Evolutionary conservation across 2,113 vertebrate species (phyloP).

Genomic region (Anarhynchus alexandrinus): DNA sequence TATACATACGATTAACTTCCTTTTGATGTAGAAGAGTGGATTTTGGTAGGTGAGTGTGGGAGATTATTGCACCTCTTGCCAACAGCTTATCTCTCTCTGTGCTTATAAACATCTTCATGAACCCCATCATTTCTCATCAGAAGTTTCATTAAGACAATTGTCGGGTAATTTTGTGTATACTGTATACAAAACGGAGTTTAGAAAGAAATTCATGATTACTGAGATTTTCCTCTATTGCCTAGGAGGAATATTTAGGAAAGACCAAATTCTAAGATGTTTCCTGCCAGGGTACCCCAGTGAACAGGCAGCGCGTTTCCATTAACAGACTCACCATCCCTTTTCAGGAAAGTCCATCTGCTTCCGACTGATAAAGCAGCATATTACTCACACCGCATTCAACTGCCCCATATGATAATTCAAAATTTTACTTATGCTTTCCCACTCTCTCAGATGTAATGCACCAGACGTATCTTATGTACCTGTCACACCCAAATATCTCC

Average conservation of each 20-base stretch:
- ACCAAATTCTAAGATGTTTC: neutral
- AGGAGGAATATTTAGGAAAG: neutral
- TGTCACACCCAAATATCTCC: neutral
- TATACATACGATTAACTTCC: neutral
- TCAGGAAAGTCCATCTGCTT: neutral
- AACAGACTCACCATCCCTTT: neutral
- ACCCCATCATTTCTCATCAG: neutral
- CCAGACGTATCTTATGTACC: neutral
- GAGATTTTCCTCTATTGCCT: neutral
- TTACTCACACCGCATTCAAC: neutral
- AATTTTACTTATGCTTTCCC: neutral
- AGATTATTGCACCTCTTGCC: neutral
- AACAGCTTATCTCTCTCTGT: neutral
- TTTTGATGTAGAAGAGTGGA: neutral
- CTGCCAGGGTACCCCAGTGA: neutral
- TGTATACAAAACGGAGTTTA: neutral
- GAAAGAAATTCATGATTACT: neutral
- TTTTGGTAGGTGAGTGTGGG: neutral
- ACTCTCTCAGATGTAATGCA: neutral
- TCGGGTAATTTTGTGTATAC: neutral
- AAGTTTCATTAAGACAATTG: neutral
- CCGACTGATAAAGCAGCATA: conserved; percentile 9
- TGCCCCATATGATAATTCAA: neutral
- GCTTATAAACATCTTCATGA: neutral
- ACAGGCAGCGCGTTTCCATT: neutral